These are phyloP conservation scores for Drosophila birchii DNA, from an alignment of 2,888 invertebrate genomes.

Conservation along the genomic window DNA sequence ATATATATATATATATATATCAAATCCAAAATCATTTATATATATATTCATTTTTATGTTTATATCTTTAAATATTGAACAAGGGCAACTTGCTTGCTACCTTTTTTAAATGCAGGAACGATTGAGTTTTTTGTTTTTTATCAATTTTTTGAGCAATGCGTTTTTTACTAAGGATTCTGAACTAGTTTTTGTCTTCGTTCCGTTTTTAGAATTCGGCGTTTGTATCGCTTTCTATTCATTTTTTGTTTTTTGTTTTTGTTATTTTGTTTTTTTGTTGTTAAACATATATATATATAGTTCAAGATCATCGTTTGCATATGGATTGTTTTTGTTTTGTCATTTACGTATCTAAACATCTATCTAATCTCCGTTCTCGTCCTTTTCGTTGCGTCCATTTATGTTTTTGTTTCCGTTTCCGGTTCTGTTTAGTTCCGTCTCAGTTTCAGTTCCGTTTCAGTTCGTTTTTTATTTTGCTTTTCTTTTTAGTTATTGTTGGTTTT, in stretches of 20 bases:
- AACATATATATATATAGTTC: slow-evolving; percentile 5
- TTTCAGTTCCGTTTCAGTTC: background rate
- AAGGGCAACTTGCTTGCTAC: slow-evolving; percentile 54
- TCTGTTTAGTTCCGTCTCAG: background rate
- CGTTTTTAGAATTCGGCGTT: slow-evolving; percentile 17
- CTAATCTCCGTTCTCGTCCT: slow-evolving; percentile 26
- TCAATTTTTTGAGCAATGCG: slow-evolving; percentile 35
- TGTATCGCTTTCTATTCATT: background rate
- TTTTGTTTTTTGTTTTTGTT: background rate
- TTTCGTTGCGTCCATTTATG: background rate
- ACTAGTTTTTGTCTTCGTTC: slow-evolving; percentile 9
- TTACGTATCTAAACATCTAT: slow-evolving; percentile 35
- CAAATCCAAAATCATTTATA: too few species aligned
- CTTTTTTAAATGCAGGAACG: slow-evolving; percentile 47
- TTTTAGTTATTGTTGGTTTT: background rate
- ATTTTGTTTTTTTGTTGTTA: background rate
- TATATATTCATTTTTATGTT: background rate
- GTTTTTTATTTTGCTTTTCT: background rate
- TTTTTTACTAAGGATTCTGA: slow-evolving; percentile 3
- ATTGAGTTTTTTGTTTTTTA: slow-evolving; percentile 1
- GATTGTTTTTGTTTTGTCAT: slow-evolving; percentile 28
- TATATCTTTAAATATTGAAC: slow-evolving; percentile 63
- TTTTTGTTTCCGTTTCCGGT: background rate
- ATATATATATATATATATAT: background rate
- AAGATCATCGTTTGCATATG: slow-evolving; percentile 30